Base-by-base conservation (phyloP, 1,140 invertebrate genomes). In the Halesus radiatus region DNA sequence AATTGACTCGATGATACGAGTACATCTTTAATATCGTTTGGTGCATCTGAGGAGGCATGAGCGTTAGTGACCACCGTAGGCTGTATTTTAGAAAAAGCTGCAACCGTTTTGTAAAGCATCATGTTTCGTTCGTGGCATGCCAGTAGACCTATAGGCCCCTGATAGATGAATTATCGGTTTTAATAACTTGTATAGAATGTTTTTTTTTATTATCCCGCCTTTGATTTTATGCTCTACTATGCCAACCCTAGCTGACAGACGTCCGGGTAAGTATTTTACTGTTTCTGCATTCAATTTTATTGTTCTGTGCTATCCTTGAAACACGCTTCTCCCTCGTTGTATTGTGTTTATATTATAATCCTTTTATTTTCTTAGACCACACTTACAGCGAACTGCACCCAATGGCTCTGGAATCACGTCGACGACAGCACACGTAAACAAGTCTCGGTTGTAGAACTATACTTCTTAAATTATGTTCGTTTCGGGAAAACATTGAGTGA, bases 51-150 rank as follows among this genome's bases (percentile, higher is more conserved):
- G 15, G 18, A 6, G 18, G 18, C 37, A 53, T 32, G 23, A 15
- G 23, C 23, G 23, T 56, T 45, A 22, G 13, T 66, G 23, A 53
- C 64, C 22, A 45, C 37, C n/a, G 50, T 18, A 15, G 29, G 50
- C 22, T 16, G 53, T 68, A 7, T 75, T 60, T 32, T n/a, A 22
- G 29, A 37, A 26, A 23, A 70, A 70, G 37, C 37, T 68, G n/a
- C 18, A 32, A 50, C 29, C 66, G 66, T 70, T 50, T 70, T 45
- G 73, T 75, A 45, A 22, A 56, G 73, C 73, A 45, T 26, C 53
- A 16, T 56, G 53, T 22, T 53, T 64, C 56, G 62, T 54, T 78
- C 32, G 58, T 62, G 32, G 78, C 78, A 74, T 79, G 78, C 54
- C 54, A 62, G 66, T 50, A 58, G 32, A 45, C 22, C 56, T 45